Percentiles rank a stretch among this genome's conserved stretches.
phyloP scores from a whole-genome alignment of 2,797 vertebrate genomes.

The Pteropus rufus region DNA sequence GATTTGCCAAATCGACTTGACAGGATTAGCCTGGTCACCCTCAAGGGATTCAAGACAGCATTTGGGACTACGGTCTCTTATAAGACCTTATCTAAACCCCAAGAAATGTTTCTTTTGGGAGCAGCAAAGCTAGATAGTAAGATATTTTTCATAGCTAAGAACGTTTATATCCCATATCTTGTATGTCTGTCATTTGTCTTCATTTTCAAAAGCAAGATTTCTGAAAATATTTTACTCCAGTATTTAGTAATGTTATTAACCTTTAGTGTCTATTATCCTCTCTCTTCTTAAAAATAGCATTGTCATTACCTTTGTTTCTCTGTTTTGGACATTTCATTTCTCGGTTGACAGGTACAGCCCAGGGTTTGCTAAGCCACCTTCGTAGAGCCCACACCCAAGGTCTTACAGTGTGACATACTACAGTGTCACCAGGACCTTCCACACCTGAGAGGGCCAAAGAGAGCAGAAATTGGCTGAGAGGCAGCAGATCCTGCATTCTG shows the following conservation, averaged over 20 bases:
- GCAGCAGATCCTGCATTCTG: neutral
- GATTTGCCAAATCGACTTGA: neutral
- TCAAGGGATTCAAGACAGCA: neutral
- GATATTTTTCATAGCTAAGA: neutral
- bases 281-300: constrained; percentile 24
- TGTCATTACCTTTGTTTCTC: neutral
- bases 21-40: neutral
- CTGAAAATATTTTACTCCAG: neutral
- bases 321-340: neutral
- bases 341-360: neutral
- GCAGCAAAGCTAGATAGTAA: neutral
- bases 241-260: constrained; percentile 25
- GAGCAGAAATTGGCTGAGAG: neutral
- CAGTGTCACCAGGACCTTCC: neutral
- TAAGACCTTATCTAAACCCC: neutral
- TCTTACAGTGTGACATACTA: neutral
- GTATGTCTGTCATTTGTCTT: neutral
- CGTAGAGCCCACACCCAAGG: neutral
- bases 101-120: neutral
- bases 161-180: neutral
- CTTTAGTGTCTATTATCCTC: neutral
- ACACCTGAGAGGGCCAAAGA: neutral
- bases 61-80: neutral
- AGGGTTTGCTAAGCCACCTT: neutral
- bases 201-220: constrained; percentile 1